Evolutionary conservation across 2,888 invertebrate genomes (phyloP).

Genomic region (Chrysopilus asiliformis): DNA sequence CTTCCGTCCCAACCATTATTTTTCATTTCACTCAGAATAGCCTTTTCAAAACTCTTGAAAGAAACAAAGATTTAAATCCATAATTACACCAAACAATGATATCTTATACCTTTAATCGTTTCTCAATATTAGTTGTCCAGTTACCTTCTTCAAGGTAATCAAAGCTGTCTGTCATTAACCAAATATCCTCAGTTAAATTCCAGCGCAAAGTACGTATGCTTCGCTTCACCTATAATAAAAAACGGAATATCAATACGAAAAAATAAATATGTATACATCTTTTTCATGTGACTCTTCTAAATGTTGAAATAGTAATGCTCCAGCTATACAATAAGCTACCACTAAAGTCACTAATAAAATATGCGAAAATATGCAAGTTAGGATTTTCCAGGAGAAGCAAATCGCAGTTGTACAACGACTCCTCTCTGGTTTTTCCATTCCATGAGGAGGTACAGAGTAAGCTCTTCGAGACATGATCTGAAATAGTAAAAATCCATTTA

Average conservation of each 20-base stretch:
- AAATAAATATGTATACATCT: constrained; percentile 39
- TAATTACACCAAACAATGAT: too few species aligned
- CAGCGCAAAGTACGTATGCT: constrained; percentile 57
- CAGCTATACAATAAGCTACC: constrained; percentile 78
- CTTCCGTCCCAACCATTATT: constrained; percentile 83
- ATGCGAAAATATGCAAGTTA: constrained; percentile 78
- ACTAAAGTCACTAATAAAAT: constrained; percentile 76
- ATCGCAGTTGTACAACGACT: constrained; percentile 30
- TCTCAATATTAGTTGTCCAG: constrained; percentile 66
- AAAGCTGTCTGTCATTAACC: constrained; percentile 46
- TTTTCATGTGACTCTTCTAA: constrained; percentile 63
- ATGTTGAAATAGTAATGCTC: constrained; percentile 70
- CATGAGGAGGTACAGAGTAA: constrained; percentile 29
- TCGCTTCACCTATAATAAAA: constrained; percentile 50
- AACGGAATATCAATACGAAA: neutral
- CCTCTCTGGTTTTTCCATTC: constrained; percentile 22
- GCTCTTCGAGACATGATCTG: constrained; percentile 34
- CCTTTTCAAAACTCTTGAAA: constrained; percentile 46
- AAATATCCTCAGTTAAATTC: constrained; percentile 65
- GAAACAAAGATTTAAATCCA: constrained; percentile 3
- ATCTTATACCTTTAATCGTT: constrained; percentile 39
- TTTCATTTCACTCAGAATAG: constrained; percentile 70
- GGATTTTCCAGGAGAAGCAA: constrained; percentile 54
- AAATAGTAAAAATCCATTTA: too few species aligned
- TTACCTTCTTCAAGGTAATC: constrained; percentile 53